A percentile compares a stretch with the other conserved stretches of the same genome.
Conservation (phyloP, 1,140 invertebrate species). For the Drosophila ogumai region DNA sequence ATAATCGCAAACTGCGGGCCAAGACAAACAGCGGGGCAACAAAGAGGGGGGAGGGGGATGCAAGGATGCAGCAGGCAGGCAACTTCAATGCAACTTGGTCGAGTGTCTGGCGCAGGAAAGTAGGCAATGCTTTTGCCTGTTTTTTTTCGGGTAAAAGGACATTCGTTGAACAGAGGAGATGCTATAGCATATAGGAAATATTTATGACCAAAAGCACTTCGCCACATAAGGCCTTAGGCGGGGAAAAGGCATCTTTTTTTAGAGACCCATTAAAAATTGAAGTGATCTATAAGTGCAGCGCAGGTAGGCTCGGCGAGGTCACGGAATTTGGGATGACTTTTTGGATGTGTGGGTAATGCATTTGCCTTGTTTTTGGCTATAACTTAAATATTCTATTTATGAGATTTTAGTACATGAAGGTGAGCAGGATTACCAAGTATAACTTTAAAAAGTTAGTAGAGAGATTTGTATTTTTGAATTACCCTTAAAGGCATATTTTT, state of each 20-base stretch:
- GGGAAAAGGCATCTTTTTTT: constrained; percentile 21
- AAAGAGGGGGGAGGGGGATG: background rate
- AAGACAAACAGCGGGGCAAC: constrained; percentile 43
- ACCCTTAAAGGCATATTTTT: background rate
- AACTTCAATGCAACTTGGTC: constrained; percentile 55
- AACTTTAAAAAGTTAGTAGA: background rate
- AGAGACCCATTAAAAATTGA: constrained; percentile 39
- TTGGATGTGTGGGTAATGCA: constrained; percentile 13
- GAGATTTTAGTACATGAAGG: background rate
- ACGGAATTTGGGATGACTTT: constrained; percentile 8
- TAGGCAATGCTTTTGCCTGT: constrained; percentile 53
- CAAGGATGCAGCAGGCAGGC: constrained; percentile 8
- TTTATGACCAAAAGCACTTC: constrained; percentile 40
- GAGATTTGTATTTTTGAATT: no score
- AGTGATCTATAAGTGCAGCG: constrained; percentile 23
- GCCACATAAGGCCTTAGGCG: constrained; percentile 6
- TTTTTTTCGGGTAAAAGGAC: constrained; percentile 14
- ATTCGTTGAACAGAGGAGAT: constrained; percentile 5
- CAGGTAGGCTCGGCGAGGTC: constrained; percentile 22
- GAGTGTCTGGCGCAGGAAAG: constrained; percentile 54
- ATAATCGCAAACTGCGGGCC: constrained; percentile 48
- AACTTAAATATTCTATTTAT: constrained; percentile 8
- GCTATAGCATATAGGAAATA: constrained; percentile 29
- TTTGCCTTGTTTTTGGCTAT: constrained; percentile 6
- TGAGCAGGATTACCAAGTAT: background rate